Base-by-base conservation (phyloP, 1,140 invertebrate genomes). In the Whitmania pigra region DNA sequence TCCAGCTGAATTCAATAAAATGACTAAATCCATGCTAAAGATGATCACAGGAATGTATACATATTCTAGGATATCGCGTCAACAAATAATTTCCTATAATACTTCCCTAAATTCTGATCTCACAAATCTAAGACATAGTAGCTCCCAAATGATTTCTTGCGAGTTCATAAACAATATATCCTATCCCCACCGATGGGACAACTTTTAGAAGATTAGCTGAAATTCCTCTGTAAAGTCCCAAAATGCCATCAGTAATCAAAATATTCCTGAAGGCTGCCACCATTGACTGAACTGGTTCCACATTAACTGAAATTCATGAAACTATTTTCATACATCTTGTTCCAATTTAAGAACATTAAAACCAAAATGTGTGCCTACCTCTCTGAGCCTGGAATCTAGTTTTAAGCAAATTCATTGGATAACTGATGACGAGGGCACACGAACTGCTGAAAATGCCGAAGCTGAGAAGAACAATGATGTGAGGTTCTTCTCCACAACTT, bases 81-180 rank as follows among this genome's bases (percentile, higher is more conserved):
- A 49, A 49, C 43, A 49, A 49, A 49, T 49, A 49, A 49, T 49
- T 49, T 63, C 57, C 57, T n/a, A 63, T 11, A 63, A 63, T 49
- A 49, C 43, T 49, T 49, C 15, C 43, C 43, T 49, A 49, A 49
- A 17, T 7, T 13, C 5, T 49, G 9, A 49, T 49, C 11, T 63
- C 6, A n/a, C 22, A 63, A 63, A 0, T 25, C 18, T 31, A 94
- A 83, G 90, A 91, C 92, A 94, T 94, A 77, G 89, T 88, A 25
- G 92, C 91, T 55, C 91, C 91, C 36, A 94, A 83, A 63, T 88
- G 85, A 75, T 88, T 85, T 78, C 91, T 87, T 54, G 88, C 87
- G 78, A 88, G 88, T 84, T 99, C 96, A 82, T 99, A 99, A 15
- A 97, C 93, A n/a, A 97, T 90, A 81, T 97, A 98, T 78, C 92